Evolutionary conservation across 23 tunicate genomes (phyloP).

Genomic region (Styela clava): DNA sequence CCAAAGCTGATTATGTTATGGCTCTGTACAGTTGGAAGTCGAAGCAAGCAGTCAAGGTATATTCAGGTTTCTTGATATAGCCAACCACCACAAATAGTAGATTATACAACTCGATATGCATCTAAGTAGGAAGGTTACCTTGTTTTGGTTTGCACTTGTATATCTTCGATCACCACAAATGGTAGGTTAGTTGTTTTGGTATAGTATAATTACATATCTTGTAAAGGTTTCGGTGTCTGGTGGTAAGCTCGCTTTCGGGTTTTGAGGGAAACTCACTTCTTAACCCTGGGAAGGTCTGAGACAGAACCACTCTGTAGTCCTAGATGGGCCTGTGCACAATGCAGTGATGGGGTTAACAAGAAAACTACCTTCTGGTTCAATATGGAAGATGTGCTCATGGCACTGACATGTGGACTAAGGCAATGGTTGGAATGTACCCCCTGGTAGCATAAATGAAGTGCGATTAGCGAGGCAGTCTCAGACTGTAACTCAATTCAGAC

Average conservation of each 20-base stretch:
- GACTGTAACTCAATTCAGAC: constrained; percentile 40
- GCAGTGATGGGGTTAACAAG: not conserved
- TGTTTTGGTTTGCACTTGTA: too few species aligned
- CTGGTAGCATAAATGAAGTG: constrained; percentile 14
- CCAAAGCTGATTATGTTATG: constrained; percentile 85
- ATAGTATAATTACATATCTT: not conserved
- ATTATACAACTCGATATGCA: too few species aligned
- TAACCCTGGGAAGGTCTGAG: constrained; percentile 44
- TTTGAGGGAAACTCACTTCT: not conserved
- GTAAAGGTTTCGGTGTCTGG: not conserved
- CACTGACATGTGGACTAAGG: not conserved
- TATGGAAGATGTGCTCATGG: not conserved
- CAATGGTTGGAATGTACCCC: constrained; percentile 8
- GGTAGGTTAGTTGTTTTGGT: not conserved
- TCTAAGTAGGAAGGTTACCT: too few species aligned
- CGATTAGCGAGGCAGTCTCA: constrained; percentile 32
- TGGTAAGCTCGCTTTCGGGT: constrained; percentile 29
- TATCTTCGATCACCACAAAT: not conserved
- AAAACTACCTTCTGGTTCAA: not conserved
- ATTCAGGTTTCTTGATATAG: not conserved
- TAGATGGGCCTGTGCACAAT: constrained; percentile 11
- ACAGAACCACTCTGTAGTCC: constrained; percentile 10
- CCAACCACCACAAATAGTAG: not conserved
- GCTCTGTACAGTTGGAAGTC: constrained; percentile 82
- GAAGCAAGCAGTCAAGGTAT: constrained; percentile 67